Evolutionary conservation across 2,797 vertebrate genomes (phyloP).

Genomic region (Schizopygopsis malacanthus): DNA sequence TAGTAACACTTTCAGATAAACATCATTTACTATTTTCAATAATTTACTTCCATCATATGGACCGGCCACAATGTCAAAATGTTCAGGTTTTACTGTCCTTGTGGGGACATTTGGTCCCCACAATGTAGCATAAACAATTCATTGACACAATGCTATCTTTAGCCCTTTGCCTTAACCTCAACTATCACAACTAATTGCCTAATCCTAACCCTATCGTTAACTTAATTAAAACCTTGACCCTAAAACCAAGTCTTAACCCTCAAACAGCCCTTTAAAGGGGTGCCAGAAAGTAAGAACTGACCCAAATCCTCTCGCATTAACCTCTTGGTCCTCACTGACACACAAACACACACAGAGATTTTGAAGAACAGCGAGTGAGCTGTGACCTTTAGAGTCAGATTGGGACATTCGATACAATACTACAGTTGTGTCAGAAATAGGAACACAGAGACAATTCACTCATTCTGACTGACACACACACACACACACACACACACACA

Average conservation of each 20-base stretch:
- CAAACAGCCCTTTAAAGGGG: background rate
- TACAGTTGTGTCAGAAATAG: constrained; percentile 82
- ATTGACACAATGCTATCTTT: background rate
- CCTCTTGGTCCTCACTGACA: background rate
- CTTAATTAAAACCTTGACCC: background rate
- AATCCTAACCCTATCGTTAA: background rate
- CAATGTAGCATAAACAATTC: background rate
- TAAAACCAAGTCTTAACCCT: background rate
- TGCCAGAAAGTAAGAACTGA: background rate
- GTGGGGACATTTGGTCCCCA: background rate
- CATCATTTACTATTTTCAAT: no score
- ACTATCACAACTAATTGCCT: background rate
- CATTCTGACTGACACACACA: constrained; percentile 38
- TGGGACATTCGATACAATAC: constrained; percentile 76
- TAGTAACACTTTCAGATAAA: no score
- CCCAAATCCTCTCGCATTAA: background rate
- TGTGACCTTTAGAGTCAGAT: constrained; percentile 58
- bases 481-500: constrained; percentile 24
- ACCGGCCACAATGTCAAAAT: no score
- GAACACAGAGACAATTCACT: constrained; percentile 74
- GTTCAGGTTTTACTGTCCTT: background rate
- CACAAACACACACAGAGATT: background rate
- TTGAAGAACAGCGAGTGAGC: constrained; percentile 3
- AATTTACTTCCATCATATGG: no score
- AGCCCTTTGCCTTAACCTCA: background rate